Conservation (phyloP, 2,888 invertebrate genomes). For the Andrena minutula region DNA sequence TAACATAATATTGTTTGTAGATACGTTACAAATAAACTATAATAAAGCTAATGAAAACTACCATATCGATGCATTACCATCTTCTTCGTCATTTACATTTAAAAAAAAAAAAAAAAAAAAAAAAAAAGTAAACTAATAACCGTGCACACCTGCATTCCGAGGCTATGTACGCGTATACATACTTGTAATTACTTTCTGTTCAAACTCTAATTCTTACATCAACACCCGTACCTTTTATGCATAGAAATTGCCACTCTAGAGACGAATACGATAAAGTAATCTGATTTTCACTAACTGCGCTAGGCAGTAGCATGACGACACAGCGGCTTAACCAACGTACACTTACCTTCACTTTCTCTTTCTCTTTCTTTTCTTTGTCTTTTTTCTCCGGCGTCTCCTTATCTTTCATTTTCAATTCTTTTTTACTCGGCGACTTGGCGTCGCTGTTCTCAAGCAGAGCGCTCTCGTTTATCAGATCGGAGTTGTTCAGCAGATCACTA, state of each 20-base stretch:
- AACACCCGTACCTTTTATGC: background rate
- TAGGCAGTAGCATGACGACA: conserved; percentile 14
- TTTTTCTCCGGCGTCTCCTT: conserved; percentile 84
- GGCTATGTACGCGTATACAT: conserved; percentile 5
- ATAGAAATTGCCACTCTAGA: background rate
- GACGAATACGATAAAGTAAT: conserved; percentile 19
- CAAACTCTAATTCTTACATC: background rate
- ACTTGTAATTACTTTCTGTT: background rate
- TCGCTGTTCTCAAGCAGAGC: conserved; percentile 77
- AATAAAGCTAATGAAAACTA: conserved; percentile 45
- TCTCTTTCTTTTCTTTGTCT: conserved; percentile 84
- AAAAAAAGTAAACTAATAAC: conserved; percentile 23
- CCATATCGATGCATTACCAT: conserved; percentile 37
- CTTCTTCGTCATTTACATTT: conserved; percentile 2
- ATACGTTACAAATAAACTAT: conserved; percentile 42
- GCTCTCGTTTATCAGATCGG: conserved; percentile 81
- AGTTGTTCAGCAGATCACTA: conserved; percentile 85
- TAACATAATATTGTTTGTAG: conserved; percentile 27
- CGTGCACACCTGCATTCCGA: conserved; percentile 49
- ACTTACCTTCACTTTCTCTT: conserved; percentile 86
- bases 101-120: background rate
- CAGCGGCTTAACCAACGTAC: conserved; percentile 8
- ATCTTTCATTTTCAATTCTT: conserved; percentile 82
- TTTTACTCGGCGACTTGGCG: conserved; percentile 81
- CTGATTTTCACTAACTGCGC: conserved; percentile 11